Evolutionary conservation across 2,888 invertebrate species (phyloP).

Genomic region (Orchesellides sinensis): DNA sequence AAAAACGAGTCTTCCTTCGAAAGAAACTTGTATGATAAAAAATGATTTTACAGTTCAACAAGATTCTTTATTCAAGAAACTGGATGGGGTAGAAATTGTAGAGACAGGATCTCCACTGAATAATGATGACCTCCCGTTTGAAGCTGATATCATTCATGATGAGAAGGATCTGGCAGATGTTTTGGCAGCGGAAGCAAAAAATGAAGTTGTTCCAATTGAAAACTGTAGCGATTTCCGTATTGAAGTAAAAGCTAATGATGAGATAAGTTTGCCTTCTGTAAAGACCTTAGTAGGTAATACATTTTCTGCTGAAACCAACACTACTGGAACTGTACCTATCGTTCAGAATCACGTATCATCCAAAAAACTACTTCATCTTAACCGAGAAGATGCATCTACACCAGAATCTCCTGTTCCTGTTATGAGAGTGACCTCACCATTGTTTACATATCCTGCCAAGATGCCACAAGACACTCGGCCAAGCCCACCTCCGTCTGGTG

Average conservation of each 20-base stretch:
- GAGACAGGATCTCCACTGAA: constrained; percentile 69
- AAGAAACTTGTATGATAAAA: not conserved
- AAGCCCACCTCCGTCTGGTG: constrained; percentile 64
- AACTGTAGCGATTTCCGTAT: constrained; percentile 42
- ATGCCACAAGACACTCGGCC: constrained; percentile 1
- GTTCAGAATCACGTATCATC: constrained; percentile 44
- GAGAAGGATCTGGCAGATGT: constrained; percentile 74
- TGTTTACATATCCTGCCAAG: constrained; percentile 82
- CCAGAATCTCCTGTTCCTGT: constrained; percentile 69
- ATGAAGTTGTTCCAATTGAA: constrained; percentile 10
- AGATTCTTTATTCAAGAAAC: constrained; percentile 63
- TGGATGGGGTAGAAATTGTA: constrained; percentile 71
- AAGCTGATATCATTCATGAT: constrained; percentile 74
- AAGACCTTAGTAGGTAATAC: not conserved
- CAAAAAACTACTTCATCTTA: constrained; percentile 2
- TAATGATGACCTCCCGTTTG: constrained; percentile 72
- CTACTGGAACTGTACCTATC: not conserved
- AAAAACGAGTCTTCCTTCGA: not conserved
- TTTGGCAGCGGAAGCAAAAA: constrained; percentile 64
- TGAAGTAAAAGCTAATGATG: not conserved
- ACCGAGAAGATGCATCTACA: not conserved
- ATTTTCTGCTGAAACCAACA: not conserved
- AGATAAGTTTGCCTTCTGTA: not conserved
- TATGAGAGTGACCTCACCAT: constrained; percentile 81
- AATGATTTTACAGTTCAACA: constrained; percentile 1